phyloP scores from a whole-genome alignment of 2,888 invertebrate genomes.

The Platynereis dumerilii region DNA sequence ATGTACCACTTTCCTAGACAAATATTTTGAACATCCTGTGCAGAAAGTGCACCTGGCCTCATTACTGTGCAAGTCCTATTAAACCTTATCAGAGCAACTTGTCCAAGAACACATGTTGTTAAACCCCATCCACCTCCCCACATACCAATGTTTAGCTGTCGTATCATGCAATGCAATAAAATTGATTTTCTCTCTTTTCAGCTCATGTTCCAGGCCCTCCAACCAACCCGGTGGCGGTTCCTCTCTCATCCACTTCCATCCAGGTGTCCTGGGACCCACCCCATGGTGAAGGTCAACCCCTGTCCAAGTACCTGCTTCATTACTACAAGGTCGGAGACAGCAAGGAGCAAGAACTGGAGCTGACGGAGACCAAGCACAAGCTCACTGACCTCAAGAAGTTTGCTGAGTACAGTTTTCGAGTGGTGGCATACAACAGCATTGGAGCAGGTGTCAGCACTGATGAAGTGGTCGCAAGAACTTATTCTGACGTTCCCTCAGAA shows the following conservation, averaged over 20 bases:
- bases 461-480: slow-evolving; percentile 78
- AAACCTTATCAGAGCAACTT: no score
- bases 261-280: slow-evolving; percentile 83
- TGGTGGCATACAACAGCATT: slow-evolving; percentile 73
- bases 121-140: no score
- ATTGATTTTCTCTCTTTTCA: slow-evolving; percentile 40
- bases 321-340: slow-evolving; percentile 64
- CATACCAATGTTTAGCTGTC: no score
- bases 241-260: slow-evolving; percentile 78
- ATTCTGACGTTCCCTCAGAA: slow-evolving; percentile 79
- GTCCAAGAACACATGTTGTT: no score
- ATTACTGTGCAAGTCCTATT: no score
- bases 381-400: slow-evolving; percentile 72
- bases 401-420: slow-evolving; percentile 81
- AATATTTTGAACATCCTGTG: no score
- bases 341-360: slow-evolving; percentile 42
- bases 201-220: slow-evolving; percentile 86
- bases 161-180: no score
- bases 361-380: slow-evolving; percentile 65
- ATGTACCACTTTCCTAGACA: no score
- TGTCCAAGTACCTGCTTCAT: slow-evolving; percentile 77
- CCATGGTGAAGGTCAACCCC: slow-evolving; percentile 64
- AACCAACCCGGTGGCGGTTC: slow-evolving; percentile 70
- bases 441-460: slow-evolving; percentile 80
- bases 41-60: no score